These are phyloP conservation scores for Ichneumon xanthorius DNA, from an alignment of 2,888 invertebrate genomes.

Conservation along the genomic window DNA sequence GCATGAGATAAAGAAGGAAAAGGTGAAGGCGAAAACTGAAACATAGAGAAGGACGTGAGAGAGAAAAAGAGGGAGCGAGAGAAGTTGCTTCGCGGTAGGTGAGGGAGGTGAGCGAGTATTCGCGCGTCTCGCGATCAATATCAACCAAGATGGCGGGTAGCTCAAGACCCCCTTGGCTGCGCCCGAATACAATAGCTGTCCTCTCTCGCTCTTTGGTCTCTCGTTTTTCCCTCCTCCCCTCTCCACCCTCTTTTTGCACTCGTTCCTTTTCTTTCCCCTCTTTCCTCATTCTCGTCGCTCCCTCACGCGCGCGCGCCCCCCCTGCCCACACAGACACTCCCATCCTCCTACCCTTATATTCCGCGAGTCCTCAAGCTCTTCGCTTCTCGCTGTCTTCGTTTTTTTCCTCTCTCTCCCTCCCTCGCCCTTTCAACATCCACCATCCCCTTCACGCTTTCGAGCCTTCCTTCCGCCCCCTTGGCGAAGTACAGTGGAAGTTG, in stretches of 20 bases:
- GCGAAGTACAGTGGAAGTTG: slow-evolving; percentile 18
- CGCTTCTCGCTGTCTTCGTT: not conserved
- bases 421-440: slow-evolving; percentile 54
- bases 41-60: slow-evolving; percentile 31
- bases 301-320: not conserved
- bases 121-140: slow-evolving; percentile 84
- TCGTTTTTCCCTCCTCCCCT: slow-evolving; percentile 57
- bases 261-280: slow-evolving; percentile 58
- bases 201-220: slow-evolving; percentile 63
- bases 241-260: slow-evolving; percentile 56
- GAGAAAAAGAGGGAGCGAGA: slow-evolving; percentile 65
- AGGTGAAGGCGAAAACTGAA: slow-evolving; percentile 13
- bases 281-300: slow-evolving; percentile 41
- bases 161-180: slow-evolving; percentile 81
- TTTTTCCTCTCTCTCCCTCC: slow-evolving; percentile 37
- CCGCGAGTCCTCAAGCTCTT: slow-evolving; percentile 66
- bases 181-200: slow-evolving; percentile 82
- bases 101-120: slow-evolving; percentile 78
- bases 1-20: slow-evolving; percentile 18
- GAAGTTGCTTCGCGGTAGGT: slow-evolving; percentile 60
- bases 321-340: slow-evolving; percentile 65
- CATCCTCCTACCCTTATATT: slow-evolving; percentile 69
- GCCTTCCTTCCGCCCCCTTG: slow-evolving; percentile 43
- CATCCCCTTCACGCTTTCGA: slow-evolving; percentile 36
- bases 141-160: slow-evolving; percentile 84